Percentiles rank a stretch among this genome's conserved stretches.
These are phyloP conservation scores for Propithecus deckenii DNA, from an alignment of 2,797 vertebrate species.

Conservation along the genomic window DNA sequence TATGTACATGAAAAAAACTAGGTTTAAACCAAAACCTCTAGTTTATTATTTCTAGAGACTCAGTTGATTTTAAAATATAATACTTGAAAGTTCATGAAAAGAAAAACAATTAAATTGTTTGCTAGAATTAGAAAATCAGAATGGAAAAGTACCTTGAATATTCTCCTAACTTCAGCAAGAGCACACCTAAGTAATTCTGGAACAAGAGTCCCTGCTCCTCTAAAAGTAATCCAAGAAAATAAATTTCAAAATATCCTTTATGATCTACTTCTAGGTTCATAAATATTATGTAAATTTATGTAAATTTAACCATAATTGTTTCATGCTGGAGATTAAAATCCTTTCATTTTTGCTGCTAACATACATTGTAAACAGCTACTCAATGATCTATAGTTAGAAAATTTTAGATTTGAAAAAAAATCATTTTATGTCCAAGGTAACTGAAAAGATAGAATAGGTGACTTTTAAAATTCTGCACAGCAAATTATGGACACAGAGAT, in stretches of 20 bases:
- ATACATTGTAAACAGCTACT: background rate
- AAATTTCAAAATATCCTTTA: background rate
- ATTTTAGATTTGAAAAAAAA: constrained; percentile 12
- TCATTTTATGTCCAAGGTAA: background rate
- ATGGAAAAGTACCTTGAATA: background rate
- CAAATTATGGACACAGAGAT: background rate
- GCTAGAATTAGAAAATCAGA: background rate
- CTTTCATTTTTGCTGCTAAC: background rate
- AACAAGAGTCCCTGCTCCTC: background rate
- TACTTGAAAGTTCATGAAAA: background rate
- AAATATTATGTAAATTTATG: background rate
- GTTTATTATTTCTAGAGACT: background rate
- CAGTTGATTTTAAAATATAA: background rate
- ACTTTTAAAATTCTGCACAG: constrained; percentile 9
- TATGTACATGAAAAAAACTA: background rate
- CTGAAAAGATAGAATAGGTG: background rate
- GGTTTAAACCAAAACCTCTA: background rate
- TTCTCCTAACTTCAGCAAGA: background rate
- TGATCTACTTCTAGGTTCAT: background rate
- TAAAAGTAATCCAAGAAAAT: background rate
- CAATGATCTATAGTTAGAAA: background rate
- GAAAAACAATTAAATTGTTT: background rate
- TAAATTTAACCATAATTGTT: constrained; percentile 13
- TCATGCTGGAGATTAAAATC: background rate
- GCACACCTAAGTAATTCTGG: background rate